A percentile compares a stretch with the other conserved stretches of the same genome.
These are phyloP conservation scores for Herminia tarsipennalis DNA, from an alignment of 2,888 invertebrate species.

Conservation along the genomic window DNA sequence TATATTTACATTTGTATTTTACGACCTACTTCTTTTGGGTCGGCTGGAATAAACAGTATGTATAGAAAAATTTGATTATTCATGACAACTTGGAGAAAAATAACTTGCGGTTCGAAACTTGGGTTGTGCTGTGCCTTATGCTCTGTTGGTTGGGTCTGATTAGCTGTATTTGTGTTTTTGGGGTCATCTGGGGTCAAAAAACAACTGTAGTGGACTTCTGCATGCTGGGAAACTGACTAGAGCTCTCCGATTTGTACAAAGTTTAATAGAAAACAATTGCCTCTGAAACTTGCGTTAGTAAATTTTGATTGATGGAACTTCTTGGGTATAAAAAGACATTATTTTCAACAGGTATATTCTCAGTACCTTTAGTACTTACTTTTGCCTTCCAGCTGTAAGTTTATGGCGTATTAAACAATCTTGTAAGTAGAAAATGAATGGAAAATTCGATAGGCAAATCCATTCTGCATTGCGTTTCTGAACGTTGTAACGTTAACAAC, in stretches of 20 bases:
- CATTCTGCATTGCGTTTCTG: slow-evolving; percentile 3
- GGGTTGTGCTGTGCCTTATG: slow-evolving; percentile 47
- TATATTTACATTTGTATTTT: slow-evolving; percentile 52
- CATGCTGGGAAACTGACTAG: not conserved
- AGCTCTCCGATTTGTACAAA: too few relatives aligned
- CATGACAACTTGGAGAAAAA: slow-evolving; percentile 81
- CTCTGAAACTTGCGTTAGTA: too few relatives aligned
- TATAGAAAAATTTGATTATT: slow-evolving; percentile 85
- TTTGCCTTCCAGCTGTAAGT: not conserved
- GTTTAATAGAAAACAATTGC: too few relatives aligned
- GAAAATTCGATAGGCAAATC: slow-evolving; percentile 2
- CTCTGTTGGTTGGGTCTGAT: slow-evolving; percentile 50
- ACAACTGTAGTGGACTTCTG: not conserved
- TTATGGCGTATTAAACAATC: not conserved
- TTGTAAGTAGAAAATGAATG: slow-evolving; percentile 1
- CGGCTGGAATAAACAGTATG: slow-evolving; percentile 77
- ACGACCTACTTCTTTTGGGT: slow-evolving; percentile 42
- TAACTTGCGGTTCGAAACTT: slow-evolving; percentile 60
- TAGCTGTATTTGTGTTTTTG: slow-evolving; percentile 27
- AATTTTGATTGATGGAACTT: too few relatives aligned
- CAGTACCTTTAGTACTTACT: too few relatives aligned
- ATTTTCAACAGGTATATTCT: too few relatives aligned
- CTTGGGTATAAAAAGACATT: too few relatives aligned
- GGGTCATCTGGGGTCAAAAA: not conserved
- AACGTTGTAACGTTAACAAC: slow-evolving; percentile 1